A percentile compares a stretch with the other conserved stretches of the same genome.
phyloP scores from a whole-genome alignment of 2,888 invertebrate species.

The Drymonia ruficornis region DNA sequence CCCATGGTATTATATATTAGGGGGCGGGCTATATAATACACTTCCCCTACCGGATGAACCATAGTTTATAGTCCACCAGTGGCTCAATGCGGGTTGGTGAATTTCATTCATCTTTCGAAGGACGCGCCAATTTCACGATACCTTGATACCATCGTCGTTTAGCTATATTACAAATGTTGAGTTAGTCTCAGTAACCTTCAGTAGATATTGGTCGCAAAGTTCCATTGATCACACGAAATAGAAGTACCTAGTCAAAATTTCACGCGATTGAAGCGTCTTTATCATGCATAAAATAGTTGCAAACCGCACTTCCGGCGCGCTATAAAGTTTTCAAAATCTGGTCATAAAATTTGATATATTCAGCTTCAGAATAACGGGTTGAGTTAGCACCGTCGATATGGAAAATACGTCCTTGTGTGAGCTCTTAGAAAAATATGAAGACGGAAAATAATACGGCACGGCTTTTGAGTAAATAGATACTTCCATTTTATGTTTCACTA shows the following conservation, averaged over 20 bases:
- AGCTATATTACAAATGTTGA: no score
- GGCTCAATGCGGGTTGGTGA: no score
- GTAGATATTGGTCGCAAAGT: conserved; percentile 3
- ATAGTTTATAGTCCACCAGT: conserved; percentile 3
- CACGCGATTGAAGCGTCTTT: background rate
- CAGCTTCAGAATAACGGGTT: background rate
- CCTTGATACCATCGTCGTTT: no score
- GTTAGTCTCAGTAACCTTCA: no score
- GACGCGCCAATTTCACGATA: no score
- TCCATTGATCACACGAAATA: conserved; percentile 3
- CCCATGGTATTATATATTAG: no score
- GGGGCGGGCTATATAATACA: no score
- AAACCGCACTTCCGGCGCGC: background rate
- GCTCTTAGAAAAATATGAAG: background rate
- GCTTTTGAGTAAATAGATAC: background rate
- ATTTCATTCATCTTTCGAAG: no score
- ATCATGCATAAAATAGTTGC: background rate
- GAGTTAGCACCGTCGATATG: conserved; percentile 3
- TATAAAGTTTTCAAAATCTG: conserved; percentile 2
- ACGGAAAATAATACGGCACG: background rate
- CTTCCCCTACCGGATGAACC: no score
- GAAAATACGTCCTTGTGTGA: background rate
- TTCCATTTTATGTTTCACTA: no score
- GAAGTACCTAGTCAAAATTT: background rate
- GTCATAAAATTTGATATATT: conserved; percentile 5